Evolutionary conservation across 2,113 vertebrate species (phyloP), one percentile per base, ranked within the genome.

Genomic region (Riparia riparia): DNA sequence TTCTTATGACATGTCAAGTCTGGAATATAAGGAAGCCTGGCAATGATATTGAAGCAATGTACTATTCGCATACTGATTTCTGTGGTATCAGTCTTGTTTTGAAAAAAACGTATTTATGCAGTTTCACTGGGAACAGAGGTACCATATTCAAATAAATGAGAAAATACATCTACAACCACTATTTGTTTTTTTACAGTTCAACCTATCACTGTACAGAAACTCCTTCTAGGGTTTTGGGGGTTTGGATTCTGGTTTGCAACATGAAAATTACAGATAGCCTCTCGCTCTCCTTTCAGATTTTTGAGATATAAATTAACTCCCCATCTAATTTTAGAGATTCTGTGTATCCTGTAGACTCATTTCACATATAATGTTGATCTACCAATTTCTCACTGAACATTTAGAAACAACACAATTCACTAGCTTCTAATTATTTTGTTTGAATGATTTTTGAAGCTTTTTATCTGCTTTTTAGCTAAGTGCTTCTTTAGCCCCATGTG

Each of bases 11-110:
- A 90, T 44, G 28, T 92, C 47, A 78, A 44, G 74, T 81, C 65
- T 70, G 63, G 47, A 94, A 92, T 89, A n/a, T 86, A 94, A 69
- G 77, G 26, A 76, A 86, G 49, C 24, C 57, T 82, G 60, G 58
- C 64, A 81, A 56, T 64, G 54, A 79, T 73, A 83, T 2, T 92
- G 85, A 92, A 79, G 69, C 10, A 81, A 71, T 11, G 56, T 71
- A 19, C 21, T 12, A 25, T 69, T 74, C 86, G 78, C 87, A 91
- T 95, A 73, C 78, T 69, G 76, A 90, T 95, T 92, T 42, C 53
- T 82, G 49, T 44, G 19, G 34, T 85, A 53, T 9, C 47, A 61
- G 14, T 79, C 20, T 71, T 63, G 57, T 42, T 93, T 76, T 32
- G 10, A 71, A 78, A 81, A 78, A 85, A 73, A 83, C 2, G 7